These are phyloP conservation scores for Pseudomyrmex cubaensis DNA, from an alignment of 1,140 invertebrate species.

Conservation along the genomic window DNA sequence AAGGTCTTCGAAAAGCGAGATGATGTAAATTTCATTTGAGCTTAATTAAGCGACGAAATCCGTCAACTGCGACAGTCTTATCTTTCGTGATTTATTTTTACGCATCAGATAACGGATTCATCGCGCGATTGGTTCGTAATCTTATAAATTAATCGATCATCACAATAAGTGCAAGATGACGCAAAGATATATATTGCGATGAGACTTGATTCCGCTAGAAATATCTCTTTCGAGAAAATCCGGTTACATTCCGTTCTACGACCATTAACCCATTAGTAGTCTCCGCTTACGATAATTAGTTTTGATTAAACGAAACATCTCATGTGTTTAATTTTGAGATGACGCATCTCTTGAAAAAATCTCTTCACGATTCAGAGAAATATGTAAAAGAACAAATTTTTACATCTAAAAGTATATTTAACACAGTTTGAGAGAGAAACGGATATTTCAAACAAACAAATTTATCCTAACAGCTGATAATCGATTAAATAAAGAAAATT, in stretches of 20 bases:
- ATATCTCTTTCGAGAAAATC: slow-evolving; percentile 38
- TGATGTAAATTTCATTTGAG: slow-evolving; percentile 18
- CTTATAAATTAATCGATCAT: slow-evolving; percentile 18
- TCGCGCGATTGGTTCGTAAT: slow-evolving; percentile 6
- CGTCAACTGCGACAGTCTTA: slow-evolving; percentile 31
- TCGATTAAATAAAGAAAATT: neutral
- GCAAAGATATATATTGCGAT: neutral
- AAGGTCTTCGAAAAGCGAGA: neutral
- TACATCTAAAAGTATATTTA: neutral
- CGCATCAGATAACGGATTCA: neutral
- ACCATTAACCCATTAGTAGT: neutral
- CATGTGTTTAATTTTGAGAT: neutral
- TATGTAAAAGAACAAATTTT: neutral
- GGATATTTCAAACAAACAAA: too few relatives aligned
- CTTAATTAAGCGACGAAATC: slow-evolving; percentile 17
- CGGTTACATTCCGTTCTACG: neutral
- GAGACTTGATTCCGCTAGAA: neutral
- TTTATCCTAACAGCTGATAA: neutral
- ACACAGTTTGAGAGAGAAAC: neutral
- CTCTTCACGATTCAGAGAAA: neutral
- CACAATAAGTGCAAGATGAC: slow-evolving; percentile 5
- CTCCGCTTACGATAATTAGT: neutral
- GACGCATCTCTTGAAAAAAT: neutral
- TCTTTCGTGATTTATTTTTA: neutral
- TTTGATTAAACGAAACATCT: slow-evolving; percentile 1